Evolutionary conservation across 1,140 invertebrate species (phyloP).

Genomic region (Odontomachus brunneus): DNA sequence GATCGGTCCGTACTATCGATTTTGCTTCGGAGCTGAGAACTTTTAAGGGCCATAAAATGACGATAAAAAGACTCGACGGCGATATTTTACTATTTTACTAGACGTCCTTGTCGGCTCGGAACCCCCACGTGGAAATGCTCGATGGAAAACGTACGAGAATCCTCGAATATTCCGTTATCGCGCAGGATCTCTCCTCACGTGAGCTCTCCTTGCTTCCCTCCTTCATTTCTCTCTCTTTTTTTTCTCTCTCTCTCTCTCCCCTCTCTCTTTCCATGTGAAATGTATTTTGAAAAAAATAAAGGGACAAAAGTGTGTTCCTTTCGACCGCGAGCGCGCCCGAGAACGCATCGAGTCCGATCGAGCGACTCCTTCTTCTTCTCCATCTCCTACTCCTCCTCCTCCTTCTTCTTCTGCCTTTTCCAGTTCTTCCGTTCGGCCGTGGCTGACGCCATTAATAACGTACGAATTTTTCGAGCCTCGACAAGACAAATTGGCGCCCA

Average conservation of each 20-base stretch:
- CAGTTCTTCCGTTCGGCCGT: conserved; percentile 47
- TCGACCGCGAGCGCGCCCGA: background rate
- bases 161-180: conserved; percentile 40
- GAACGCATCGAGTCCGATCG: conserved; percentile 14
- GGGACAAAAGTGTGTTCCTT: conserved; percentile 19
- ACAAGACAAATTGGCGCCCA: conserved; percentile 70
- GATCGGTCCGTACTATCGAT: conserved; percentile 71
- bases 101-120: conserved; percentile 56
- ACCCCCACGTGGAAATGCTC: conserved; percentile 66
- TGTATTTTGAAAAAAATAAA: conserved; percentile 32
- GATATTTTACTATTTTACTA: conserved; percentile 76
- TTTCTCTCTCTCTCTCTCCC: background rate
- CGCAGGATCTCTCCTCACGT: conserved; percentile 1
- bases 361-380: conserved; percentile 20
- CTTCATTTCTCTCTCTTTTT: background rate
- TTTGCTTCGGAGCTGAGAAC: conserved; percentile 48
- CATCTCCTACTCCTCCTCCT: too few species aligned
- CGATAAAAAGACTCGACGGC: conserved; percentile 66
- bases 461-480: conserved; percentile 61
- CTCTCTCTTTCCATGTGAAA: background rate
- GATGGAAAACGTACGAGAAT: background rate
- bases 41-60: conserved; percentile 72
- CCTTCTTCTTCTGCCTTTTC: conserved; percentile 30
- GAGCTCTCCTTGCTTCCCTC: background rate
- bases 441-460: conserved; percentile 63